phyloP scores from a whole-genome alignment of 2,113 vertebrate species.

The Calcarius ornatus region DNA sequence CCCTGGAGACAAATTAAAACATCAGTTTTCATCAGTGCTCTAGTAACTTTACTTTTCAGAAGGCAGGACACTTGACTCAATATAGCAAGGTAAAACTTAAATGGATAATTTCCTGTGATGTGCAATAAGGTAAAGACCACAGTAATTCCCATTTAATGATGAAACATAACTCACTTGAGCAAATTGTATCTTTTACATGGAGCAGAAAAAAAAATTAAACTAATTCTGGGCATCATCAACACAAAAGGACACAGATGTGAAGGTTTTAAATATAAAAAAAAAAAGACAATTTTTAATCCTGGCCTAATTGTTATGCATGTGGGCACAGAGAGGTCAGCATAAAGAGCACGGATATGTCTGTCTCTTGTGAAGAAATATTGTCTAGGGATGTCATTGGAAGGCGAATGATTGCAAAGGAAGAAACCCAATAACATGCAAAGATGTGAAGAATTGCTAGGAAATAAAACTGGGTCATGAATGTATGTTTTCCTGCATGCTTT shows the following conservation, averaged over 20 bases:
- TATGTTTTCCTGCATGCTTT: background rate
- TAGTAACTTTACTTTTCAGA: background rate
- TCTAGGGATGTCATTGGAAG: background rate
- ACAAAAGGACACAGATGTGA: rapidly evolving
- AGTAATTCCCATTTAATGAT: background rate
- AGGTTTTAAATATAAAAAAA: background rate
- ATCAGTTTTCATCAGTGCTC: background rate
- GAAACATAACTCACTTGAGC: background rate
- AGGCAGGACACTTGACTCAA: background rate
- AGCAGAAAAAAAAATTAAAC: background rate
- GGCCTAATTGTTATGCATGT: background rate
- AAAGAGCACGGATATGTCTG: background rate
- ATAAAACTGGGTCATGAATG: background rate
- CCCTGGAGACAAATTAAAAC: background rate
- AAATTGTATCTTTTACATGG: background rate
- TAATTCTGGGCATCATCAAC: background rate
- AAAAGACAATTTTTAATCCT: background rate
- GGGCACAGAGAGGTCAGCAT: background rate
- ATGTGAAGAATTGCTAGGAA: background rate
- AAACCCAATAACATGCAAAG: background rate
- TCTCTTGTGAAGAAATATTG: background rate
- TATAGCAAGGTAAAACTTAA: background rate
- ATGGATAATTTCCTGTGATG: background rate
- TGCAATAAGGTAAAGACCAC: background rate
- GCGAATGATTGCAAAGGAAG: background rate